These are phyloP conservation scores for Hybognathus amarus DNA, from an alignment of 2,797 vertebrate genomes.

Conservation along the genomic window DNA sequence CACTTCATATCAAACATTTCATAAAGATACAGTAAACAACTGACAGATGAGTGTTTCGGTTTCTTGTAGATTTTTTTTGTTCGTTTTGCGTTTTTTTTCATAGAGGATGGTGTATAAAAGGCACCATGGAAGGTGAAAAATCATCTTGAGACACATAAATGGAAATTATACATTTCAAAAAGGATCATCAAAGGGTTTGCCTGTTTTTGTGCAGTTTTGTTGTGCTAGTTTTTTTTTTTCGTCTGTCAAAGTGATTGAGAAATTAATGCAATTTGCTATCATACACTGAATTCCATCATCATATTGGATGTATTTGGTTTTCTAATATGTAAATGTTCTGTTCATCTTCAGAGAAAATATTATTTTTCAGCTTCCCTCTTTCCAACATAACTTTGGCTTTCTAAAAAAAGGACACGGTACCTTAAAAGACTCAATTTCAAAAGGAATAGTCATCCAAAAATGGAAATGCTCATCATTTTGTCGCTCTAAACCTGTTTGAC, in stretches of 20 bases:
- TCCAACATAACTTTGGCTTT: conserved; percentile 49
- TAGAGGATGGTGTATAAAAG: conserved; percentile 71
- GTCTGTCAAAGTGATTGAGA: conserved; percentile 7
- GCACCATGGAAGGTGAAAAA: conserved; percentile 76
- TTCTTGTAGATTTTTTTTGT: conserved; percentile 57
- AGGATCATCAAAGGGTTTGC: conserved; percentile 12
- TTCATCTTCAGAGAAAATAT: conserved; percentile 22
- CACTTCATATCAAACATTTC: conserved; percentile 54
- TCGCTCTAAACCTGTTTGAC: background rate
- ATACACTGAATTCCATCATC: background rate
- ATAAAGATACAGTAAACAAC: conserved; percentile 2
- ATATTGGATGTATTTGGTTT: conserved; percentile 11
- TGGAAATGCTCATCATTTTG: background rate
- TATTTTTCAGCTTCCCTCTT: conserved; percentile 6
- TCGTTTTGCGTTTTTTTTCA: conserved; percentile 64
- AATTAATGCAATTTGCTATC: conserved; percentile 7
- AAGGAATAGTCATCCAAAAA: background rate
- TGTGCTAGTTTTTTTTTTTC: background rate
- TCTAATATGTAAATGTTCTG: conserved; percentile 38
- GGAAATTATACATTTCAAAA: conserved; percentile 43
- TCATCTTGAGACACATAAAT: conserved; percentile 47
- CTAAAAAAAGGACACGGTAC: conserved; percentile 26
- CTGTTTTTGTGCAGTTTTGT: background rate
- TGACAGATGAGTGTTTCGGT: conserved; percentile 33
- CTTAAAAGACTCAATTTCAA: background rate